Conservation (phyloP, 2,113 vertebrate genomes). For the Macrotus californicus region DNA sequence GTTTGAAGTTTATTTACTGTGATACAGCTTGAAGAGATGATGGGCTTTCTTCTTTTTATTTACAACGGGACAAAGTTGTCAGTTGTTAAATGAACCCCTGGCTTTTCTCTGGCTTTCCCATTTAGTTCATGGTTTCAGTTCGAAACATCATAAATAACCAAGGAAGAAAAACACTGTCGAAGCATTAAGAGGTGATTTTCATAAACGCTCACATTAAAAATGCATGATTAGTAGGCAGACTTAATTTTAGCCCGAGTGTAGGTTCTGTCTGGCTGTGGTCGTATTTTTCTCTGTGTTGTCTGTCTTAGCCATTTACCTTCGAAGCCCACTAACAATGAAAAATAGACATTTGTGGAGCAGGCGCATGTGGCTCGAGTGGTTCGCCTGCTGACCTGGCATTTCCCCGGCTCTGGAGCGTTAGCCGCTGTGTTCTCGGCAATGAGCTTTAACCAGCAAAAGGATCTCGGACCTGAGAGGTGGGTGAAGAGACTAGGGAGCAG, state of each 20-base stretch:
- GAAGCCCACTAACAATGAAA: constrained; percentile 20
- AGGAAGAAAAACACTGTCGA: constrained; percentile 48
- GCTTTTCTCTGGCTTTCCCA: constrained; percentile 37
- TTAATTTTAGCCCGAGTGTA: neutral
- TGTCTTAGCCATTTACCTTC: constrained; percentile 10
- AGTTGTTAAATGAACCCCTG: neutral
- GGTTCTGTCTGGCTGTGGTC: constrained; percentile 28
- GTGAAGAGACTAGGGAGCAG: neutral
- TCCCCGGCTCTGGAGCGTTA: neutral
- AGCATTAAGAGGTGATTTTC: constrained; percentile 50
- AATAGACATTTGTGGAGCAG: neutral
- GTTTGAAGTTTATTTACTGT: neutral
- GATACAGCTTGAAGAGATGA: neutral
- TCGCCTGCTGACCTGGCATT: neutral
- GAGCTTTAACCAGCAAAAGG: neutral
- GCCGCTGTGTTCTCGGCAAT: neutral
- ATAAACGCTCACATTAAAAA: constrained; percentile 61
- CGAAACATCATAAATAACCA: constrained; percentile 58
- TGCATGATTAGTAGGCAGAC: neutral
- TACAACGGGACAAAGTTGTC: neutral
- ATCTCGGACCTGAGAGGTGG: neutral
- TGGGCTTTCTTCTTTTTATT: constrained; percentile 8
- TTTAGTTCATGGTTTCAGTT: constrained; percentile 21
- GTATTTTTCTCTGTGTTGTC: neutral
- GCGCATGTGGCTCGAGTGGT: neutral